Base-by-base conservation (phyloP, 2,113 vertebrate species). In the Dissostichus mawsoni region DNA sequence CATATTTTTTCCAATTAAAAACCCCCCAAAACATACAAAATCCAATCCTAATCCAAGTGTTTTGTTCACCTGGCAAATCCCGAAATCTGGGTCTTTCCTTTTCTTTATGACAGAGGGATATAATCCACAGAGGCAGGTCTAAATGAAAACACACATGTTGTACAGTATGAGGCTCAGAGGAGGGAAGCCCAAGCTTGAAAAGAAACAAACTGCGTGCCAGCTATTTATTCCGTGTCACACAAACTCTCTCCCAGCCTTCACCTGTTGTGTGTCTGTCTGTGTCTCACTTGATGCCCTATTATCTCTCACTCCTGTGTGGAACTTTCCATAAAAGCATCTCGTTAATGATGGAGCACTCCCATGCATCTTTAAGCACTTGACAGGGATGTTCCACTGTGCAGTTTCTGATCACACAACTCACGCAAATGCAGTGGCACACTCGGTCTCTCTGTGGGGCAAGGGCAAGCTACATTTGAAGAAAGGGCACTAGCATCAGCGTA, bases 261-360 rank as follows among this genome's bases (percentile, higher is more conserved):
- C 59, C 16, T 64, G 1, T 76, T 14, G 18, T 71, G 23, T 20
- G 57, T 67, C 57, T 18, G 23, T 64, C 48, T 72, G 29, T 29
- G 29, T 70, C 65, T 81, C n/a, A 64, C 25, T 75, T 1, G 3
- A 57, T 82, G 50, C 76, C 18, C 41, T 20, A 20, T 69, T 82
- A 77, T 84, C 76, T 88, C 64, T 74, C 68, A 3, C 70, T 81
- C 63, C 8, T 50, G 36, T 61, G 82, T 86, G 90, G 88, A 93
- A 94, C 86, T 94, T 95, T 95, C 94, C 92, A 87, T 92, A 84
- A 87, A 83, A 90, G 92, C 74, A 65, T 57, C 91, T 93, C 76
- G 81, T 94, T 93, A 94, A 92, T 90, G 91, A 90, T 90, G 84
- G 77, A 93, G 80, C 70, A 78, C 74, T 70, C 69, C 87, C 92